Percentiles rank a stretch among this genome's conserved stretches.
phyloP scores from a whole-genome alignment of 2,888 invertebrate species.

The Mesorhabditis spiculigera region DNA sequence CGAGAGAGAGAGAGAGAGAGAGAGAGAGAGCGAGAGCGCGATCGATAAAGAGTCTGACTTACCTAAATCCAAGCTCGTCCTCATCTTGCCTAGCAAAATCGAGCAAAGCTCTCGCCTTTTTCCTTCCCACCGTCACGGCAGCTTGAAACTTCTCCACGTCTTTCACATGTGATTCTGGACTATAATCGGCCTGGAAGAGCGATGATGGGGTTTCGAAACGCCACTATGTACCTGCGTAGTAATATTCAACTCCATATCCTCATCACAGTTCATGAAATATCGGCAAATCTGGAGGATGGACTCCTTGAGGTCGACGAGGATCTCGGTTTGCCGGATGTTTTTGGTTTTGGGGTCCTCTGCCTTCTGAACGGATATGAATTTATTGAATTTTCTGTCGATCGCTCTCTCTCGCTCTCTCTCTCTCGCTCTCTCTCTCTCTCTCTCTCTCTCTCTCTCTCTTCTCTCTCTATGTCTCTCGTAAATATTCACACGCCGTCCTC shows the following conservation, averaged over 20 bases:
- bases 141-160: conserved; percentile 93
- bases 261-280: conserved; percentile 87
- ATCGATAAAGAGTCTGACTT: neutral
- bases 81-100: conserved; percentile 80
- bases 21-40: neutral
- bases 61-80: conserved; percentile 85
- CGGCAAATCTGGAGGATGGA: conserved; percentile 87
- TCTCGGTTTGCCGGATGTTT: conserved; percentile 95
- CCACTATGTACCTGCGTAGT: conserved; percentile 27
- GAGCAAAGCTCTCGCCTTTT: conserved; percentile 88
- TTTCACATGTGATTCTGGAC: conserved; percentile 86
- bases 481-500: neutral
- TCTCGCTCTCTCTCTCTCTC: no score
- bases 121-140: conserved; percentile 79
- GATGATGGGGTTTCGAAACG: neutral
- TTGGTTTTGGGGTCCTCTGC: conserved; percentile 69
- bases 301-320: conserved; percentile 92
- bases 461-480: no score
- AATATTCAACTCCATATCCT: conserved; percentile 69
- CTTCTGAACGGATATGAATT: conserved; percentile 18
- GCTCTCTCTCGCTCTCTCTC: conserved; percentile 23
- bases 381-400: conserved; percentile 68
- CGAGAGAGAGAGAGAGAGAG: neutral
- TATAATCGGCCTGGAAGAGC: conserved; percentile 75
- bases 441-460: no score